Evolutionary conservation across 2,888 invertebrate species (phyloP).

Genomic region (Eilema depressum): DNA sequence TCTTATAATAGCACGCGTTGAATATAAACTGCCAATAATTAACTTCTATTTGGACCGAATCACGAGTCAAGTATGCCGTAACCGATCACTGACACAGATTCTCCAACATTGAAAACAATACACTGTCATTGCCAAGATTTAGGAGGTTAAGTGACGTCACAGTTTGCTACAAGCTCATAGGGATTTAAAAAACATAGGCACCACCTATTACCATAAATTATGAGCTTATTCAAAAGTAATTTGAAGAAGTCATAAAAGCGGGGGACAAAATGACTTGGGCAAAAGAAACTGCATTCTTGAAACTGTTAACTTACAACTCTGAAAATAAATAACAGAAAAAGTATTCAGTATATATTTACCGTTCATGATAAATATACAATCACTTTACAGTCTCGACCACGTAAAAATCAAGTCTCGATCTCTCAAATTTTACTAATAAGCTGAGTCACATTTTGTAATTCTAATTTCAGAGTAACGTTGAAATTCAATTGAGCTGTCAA

Average conservation of each 20-base stretch:
- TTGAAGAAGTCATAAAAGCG: not conserved
- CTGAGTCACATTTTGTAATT: not conserved
- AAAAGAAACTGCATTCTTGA: too few relatives aligned
- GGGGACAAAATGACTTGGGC: not conserved
- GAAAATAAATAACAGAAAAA: too few relatives aligned
- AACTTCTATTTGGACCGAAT: constrained; percentile 21
- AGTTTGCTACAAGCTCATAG: not conserved
- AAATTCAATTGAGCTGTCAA: constrained; percentile 7
- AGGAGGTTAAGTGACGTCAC: not conserved
- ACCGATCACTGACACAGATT: constrained; percentile 34
- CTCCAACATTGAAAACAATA: constrained; percentile 41
- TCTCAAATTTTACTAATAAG: constrained; percentile 1
- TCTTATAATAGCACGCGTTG: not conserved
- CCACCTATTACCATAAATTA: too few relatives aligned
- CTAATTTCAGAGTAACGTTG: not conserved
- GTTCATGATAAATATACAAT: not conserved
- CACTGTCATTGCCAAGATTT: constrained; percentile 37
- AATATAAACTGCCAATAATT: constrained; percentile 23
- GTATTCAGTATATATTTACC: not conserved
- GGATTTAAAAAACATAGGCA: too few relatives aligned
- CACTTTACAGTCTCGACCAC: not conserved
- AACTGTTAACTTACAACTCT: too few relatives aligned
- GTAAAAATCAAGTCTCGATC: not conserved
- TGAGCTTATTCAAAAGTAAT: not conserved
- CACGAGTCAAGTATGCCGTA: constrained; percentile 29